These are phyloP conservation scores for Piprites chloris DNA, from an alignment of 2,113 vertebrate species.

Conservation along the genomic window DNA sequence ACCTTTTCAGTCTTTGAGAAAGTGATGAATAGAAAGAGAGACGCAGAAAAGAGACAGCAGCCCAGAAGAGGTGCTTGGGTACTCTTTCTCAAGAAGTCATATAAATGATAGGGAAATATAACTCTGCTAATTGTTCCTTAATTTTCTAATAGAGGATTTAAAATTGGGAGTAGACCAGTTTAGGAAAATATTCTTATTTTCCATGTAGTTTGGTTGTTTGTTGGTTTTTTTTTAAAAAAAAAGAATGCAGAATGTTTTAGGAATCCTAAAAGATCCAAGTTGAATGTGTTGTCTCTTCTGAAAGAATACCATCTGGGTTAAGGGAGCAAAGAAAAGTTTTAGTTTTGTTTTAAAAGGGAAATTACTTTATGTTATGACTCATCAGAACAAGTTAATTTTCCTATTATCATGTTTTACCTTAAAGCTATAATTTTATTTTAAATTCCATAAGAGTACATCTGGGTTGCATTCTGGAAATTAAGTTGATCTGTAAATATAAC, in stretches of 20 bases:
- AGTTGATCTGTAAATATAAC: conserved; percentile 39
- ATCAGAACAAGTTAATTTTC: conserved; percentile 62
- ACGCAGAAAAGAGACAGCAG: background rate
- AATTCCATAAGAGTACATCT: conserved; percentile 53
- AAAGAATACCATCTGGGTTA: conserved; percentile 37
- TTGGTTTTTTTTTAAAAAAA: background rate
- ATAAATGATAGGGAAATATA: background rate
- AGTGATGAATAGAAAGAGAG: background rate
- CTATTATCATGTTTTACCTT: conserved; percentile 48
- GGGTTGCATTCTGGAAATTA: conserved; percentile 53
- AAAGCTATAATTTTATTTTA: conserved; percentile 50
- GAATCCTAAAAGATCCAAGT: background rate
- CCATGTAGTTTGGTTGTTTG: background rate
- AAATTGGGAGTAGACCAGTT: background rate
- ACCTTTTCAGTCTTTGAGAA: background rate
- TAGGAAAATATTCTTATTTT: conserved; percentile 7
- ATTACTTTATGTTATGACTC: conserved; percentile 66
- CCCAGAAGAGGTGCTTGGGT: background rate
- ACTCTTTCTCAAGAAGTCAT: background rate
- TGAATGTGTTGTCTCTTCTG: conserved; percentile 27
- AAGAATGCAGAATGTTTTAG: background rate
- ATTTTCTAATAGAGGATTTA: background rate
- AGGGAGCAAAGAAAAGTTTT: conserved; percentile 26
- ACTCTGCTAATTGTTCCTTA: background rate
- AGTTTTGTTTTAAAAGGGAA: conserved; percentile 55